Percentiles rank a stretch among this genome's conserved stretches.
Conservation (phyloP, 2,888 invertebrate genomes). For the Auanema freiburgensis region DNA sequence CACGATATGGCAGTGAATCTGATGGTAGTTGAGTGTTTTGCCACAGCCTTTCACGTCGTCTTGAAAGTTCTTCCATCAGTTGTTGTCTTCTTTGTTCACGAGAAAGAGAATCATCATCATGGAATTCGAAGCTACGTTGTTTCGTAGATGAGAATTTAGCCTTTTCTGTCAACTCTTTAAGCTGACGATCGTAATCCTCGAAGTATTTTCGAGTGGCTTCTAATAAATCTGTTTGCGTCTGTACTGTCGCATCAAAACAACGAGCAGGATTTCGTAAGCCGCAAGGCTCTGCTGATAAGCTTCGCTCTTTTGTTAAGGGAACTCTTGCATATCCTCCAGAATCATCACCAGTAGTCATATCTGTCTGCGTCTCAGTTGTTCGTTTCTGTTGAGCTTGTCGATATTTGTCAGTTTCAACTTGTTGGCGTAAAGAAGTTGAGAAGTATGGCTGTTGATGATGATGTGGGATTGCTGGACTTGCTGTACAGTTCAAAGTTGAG, state of each 20-base stretch:
- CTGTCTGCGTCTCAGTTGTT: slow-evolving; percentile 46
- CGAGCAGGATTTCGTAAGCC: not conserved
- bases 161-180: slow-evolving; percentile 43
- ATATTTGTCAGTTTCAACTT: slow-evolving; percentile 28
- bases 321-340: slow-evolving; percentile 8
- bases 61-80: slow-evolving; percentile 71
- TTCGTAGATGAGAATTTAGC: slow-evolving; percentile 19
- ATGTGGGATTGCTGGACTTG: no score
- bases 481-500: no score
- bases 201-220: slow-evolving; percentile 55
- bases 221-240: slow-evolving; percentile 45
- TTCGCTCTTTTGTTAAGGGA: slow-evolving; percentile 3
- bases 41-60: slow-evolving; percentile 71
- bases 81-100: slow-evolving; percentile 71
- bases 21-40: slow-evolving; percentile 46
- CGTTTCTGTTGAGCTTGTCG: slow-evolving; percentile 27
- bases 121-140: slow-evolving; percentile 39
- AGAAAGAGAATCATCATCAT: slow-evolving; percentile 68
- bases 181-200: slow-evolving; percentile 57
- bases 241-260: slow-evolving; percentile 21
- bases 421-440: slow-evolving; percentile 37
- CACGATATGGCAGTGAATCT: slow-evolving; percentile 19
- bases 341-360: slow-evolving; percentile 24
- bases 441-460: slow-evolving; percentile 10
- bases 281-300: not conserved